These are phyloP conservation scores for Thereuonema tuberculata DNA, from an alignment of 1,140 invertebrate species.

Conservation along the genomic window DNA sequence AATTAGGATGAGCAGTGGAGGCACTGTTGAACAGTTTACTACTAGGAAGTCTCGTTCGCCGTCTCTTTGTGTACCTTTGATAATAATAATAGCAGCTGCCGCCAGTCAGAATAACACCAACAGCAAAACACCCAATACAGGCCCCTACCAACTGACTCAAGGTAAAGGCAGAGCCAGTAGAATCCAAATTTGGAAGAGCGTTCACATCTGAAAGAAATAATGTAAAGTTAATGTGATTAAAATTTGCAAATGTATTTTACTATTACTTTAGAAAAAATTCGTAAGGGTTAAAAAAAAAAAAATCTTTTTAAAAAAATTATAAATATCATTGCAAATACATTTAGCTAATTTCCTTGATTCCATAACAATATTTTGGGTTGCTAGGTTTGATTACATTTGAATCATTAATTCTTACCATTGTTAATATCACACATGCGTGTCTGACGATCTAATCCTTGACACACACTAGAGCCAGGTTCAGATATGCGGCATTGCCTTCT, in stretches of 20 bases:
- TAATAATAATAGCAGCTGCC: constrained; percentile 33
- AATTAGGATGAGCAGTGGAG: not conserved
- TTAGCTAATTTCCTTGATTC: not conserved
- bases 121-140: constrained; percentile 35
- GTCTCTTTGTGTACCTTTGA: constrained; percentile 32
- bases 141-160: constrained; percentile 42
- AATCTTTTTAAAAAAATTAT: not conserved
- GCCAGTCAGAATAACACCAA: constrained; percentile 31
- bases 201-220: too few species aligned
- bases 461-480: constrained; percentile 40
- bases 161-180: constrained; percentile 19
- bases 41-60: not conserved
- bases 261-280: not conserved
- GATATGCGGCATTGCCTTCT: constrained; percentile 43
- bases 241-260: not conserved
- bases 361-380: not conserved
- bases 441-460: constrained; percentile 47
- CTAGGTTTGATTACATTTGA: too few species aligned
- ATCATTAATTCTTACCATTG: not conserved
- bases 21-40: not conserved
- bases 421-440: constrained; percentile 41
- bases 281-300: not conserved
- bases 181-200: not conserved
- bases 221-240: not conserved
- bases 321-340: constrained; percentile 6